phyloP scores from a whole-genome alignment of 2,797 vertebrate species.

The Alfaro cultratus region DNA sequence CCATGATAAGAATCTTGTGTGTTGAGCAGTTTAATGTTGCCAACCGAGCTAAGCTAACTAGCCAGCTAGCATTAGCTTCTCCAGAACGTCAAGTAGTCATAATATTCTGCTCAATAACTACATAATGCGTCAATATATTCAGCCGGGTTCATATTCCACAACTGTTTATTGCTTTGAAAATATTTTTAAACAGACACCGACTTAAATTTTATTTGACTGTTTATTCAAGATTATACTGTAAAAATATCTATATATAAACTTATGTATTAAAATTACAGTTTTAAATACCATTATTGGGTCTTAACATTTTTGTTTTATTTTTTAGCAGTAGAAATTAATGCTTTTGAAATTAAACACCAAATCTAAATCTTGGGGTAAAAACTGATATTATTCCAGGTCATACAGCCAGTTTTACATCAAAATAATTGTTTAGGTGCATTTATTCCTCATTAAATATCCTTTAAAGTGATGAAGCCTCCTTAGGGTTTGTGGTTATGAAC shows the following conservation, averaged over 20 bases:
- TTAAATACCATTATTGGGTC: background rate
- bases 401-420: background rate
- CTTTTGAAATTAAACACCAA: background rate
- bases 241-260: background rate
- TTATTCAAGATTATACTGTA: background rate
- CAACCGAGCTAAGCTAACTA: background rate
- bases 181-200: background rate
- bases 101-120: background rate
- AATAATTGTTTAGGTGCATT: too few relatives aligned
- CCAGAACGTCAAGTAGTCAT: background rate
- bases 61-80: background rate
- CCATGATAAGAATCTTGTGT: background rate
- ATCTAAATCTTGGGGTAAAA: background rate
- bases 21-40: background rate
- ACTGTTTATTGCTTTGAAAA: background rate
- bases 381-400: background rate
- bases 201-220: background rate
- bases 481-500: slow-evolving; percentile 26
- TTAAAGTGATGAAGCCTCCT: background rate
- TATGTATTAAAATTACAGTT: background rate
- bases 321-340: background rate
- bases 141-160: background rate
- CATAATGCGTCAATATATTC: background rate
- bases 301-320: background rate
- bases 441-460: background rate